Conservation (phyloP, 2,113 vertebrate species). For the Microcebus tavaratra region DNA sequence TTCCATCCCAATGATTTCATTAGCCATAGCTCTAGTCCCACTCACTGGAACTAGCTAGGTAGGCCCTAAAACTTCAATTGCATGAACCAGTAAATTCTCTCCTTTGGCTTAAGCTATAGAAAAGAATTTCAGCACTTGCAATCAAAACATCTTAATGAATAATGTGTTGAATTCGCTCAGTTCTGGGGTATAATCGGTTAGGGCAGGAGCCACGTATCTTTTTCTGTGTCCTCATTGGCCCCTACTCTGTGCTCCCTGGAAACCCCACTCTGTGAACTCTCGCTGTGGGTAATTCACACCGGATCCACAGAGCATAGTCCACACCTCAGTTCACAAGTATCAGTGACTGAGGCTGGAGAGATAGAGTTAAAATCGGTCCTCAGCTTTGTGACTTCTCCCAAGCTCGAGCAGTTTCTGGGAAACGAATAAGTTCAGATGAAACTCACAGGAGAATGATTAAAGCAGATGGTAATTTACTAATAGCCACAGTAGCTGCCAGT, state of each 20-base stretch:
- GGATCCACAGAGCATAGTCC: neutral
- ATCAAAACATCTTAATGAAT: neutral
- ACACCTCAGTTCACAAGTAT: neutral
- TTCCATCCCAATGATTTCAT: rapidly evolving
- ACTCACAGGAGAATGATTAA: neutral
- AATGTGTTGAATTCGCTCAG: neutral
- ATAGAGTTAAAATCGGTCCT: neutral
- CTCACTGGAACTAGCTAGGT: too few relatives aligned
- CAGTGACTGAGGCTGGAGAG: neutral
- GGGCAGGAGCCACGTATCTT: neutral
- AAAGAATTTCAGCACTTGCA: neutral
- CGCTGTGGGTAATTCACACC: rapidly evolving
- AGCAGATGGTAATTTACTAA: conserved; percentile 60
- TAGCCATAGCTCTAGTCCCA: too few relatives aligned
- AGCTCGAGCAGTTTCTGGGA: neutral
- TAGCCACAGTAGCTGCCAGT: conserved; percentile 41
- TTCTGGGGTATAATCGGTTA: neutral
- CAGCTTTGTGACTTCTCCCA: neutral
- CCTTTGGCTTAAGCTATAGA: neutral
- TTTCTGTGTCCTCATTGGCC: neutral
- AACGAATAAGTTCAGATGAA: neutral
- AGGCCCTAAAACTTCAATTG: neutral
- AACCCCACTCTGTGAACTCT: rapidly evolving
- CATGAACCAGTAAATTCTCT: neutral
- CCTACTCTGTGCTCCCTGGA: rapidly evolving